Base-by-base conservation (phyloP, 30 jellyfish, hydroid and myxozoan species). In the Chironex yamaguchii region DNA sequence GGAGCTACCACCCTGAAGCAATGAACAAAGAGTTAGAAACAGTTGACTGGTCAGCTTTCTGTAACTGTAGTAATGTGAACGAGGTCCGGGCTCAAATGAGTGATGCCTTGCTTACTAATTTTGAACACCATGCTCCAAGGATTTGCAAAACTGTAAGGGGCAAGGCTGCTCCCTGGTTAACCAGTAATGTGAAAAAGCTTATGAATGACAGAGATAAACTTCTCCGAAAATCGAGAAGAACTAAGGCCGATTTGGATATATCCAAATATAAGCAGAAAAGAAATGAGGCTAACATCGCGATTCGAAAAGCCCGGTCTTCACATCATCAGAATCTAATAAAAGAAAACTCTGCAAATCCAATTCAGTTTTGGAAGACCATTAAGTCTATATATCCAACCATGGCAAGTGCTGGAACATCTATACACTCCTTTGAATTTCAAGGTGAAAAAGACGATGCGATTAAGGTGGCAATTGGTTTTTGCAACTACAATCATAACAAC, bases 351-450 rank as follows among this genome's bases (percentile, higher is more conserved):
- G 62, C 53, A 62, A 66, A 66, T 27, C 79, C 79, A 66, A 66
- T 21, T 66, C 64, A 21, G 79, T 66, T 66, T 21, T 66, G 79
- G 62, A 66, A 66, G 65, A 29, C 62, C 27, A 66, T 66, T 66
- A 29, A 66, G 65, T 66, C 79, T 27, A 66, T 66, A 66, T 29
- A 66, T 29, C 79, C 79, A 66, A 29, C 79, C 79, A 24, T 21
- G 79, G 79, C 67, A 66, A 21, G 67, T 21, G 21, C 63, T 29
- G 79, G 79, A 27, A 6, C 79, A 66, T 29, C 62, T 53, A 66
- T 66, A 27, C 79, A 66, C 79, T 66, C 62, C 79, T 66, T 24
- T 66, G 79, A 66, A 21, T 66, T 21, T 21, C 79, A 66, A 66
- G 79, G 79, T 66, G 79, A 66, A 66, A 66, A 11, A 66, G 29